Percentiles rank a stretch among this genome's conserved stretches.
Evolutionary conservation across 2,888 invertebrate genomes (phyloP).

Genomic region (Neuroscelio doddi): DNA sequence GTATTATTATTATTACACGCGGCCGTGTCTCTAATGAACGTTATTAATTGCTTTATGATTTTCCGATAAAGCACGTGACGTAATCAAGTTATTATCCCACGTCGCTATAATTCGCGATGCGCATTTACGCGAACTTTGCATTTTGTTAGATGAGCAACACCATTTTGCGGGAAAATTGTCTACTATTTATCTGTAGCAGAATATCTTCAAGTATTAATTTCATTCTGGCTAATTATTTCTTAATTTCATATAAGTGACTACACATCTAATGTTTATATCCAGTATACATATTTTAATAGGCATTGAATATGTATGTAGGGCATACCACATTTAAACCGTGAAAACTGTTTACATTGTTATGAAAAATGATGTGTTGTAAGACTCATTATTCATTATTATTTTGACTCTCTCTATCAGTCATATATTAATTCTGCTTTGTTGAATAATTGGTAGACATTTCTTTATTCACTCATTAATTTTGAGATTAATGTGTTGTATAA

Average conservation of each 20-base stretch:
- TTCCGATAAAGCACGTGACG: slow-evolving; percentile 65
- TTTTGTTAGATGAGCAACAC: slow-evolving; percentile 10
- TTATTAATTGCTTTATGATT: slow-evolving; percentile 71
- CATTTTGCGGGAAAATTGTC: slow-evolving; percentile 29
- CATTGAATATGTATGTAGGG: slow-evolving; percentile 7
- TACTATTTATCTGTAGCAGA: slow-evolving; percentile 18
- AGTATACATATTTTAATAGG: slow-evolving; percentile 6
- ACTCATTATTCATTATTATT: slow-evolving; percentile 1
- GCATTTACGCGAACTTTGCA: slow-evolving; percentile 4
- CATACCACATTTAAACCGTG: slow-evolving; percentile 25
- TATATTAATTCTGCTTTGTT: neutral
- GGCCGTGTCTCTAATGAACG: slow-evolving; percentile 64
- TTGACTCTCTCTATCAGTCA: neutral
- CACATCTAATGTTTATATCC: slow-evolving; percentile 11
- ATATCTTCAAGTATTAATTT: slow-evolving; percentile 20
- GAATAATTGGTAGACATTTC: too few species aligned
- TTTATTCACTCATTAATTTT: neutral
- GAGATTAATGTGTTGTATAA: too few species aligned
- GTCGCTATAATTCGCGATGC: slow-evolving; percentile 47
- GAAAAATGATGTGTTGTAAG: slow-evolving; percentile 9
- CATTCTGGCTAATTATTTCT: slow-evolving; percentile 29
- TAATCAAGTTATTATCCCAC: slow-evolving; percentile 67
- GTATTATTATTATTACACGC: slow-evolving; percentile 63
- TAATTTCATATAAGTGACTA: slow-evolving; percentile 25
- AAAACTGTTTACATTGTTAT: slow-evolving; percentile 34